Base-by-base conservation (phyloP, 2,888 invertebrate species). In the Allygus modestus region DNA sequence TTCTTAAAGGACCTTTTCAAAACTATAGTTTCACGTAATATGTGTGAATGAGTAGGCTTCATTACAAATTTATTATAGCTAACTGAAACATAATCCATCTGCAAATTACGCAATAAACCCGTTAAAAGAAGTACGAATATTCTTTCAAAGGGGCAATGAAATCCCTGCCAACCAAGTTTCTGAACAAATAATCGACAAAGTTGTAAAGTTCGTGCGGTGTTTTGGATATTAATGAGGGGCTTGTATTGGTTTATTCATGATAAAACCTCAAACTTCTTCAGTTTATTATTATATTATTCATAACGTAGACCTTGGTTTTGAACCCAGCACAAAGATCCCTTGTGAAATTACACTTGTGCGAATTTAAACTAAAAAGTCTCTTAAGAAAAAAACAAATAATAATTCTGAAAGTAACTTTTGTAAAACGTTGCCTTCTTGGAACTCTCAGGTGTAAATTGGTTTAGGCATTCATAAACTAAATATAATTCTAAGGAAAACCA, bases 201-300 rank as follows among this genome's bases (percentile, higher is more conserved):
- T 65, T 65, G 65, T 28, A 31, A 65, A 65, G 65, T 65, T 65
- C 65, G 31, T 65, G 65, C 65, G 65, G 65, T 65, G 65, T 65
- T 65, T 65, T 65, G 65, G 65, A 65, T 65, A 65, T 65, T 65
- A 65, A 65, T 65, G 65, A 65, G n/a, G 65, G 28, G 26, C 65
- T 65, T 65, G 65, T 65, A 65, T 65, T 65, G 65, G 65, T 65
- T 65, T 65, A 65, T 65, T 65, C 65, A 65, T 65, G 65, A 65
- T 65, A 65, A 65, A 65, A 65, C 65, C 31, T 65, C 65, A 65
- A 65, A 65, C 65, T 65, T 65, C 65, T 65, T 31, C 26, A 31
- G 65, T 65, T 65, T 65, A 65, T 65, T 65, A 65, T 65, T 65
- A 65, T 65, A 28, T 65, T 65, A 65, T 65, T 65, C 65, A 65